Evolutionary conservation across 1,140 invertebrate genomes (phyloP).

Genomic region (Portunus trituberculatus): DNA sequence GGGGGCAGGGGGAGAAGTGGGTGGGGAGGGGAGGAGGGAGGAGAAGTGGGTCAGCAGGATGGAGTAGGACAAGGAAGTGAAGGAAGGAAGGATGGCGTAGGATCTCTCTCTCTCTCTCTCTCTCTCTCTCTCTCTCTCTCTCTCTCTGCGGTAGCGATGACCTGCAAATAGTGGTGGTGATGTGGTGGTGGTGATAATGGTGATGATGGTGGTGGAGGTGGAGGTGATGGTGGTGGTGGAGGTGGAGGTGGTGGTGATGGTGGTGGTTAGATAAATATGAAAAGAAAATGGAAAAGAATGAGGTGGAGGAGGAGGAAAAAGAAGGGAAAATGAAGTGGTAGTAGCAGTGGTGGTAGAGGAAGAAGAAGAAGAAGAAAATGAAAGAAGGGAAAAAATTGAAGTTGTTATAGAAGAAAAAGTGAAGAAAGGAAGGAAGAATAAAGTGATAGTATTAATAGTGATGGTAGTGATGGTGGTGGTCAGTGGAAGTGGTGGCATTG

Average conservation of each 20-base stretch:
- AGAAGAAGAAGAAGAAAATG: not conserved
- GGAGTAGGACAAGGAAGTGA: not conserved
- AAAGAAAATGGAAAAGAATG: not conserved
- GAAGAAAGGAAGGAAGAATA: not conserved
- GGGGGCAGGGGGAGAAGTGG: not conserved
- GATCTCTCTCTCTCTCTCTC: conserved; percentile 9
- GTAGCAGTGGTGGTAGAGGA: not conserved
- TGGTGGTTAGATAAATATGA: not conserved
- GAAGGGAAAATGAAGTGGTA: not conserved
- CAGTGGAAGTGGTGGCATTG: no score
- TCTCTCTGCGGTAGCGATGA: not conserved
- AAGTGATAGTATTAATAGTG: not conserved
- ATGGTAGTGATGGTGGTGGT: not conserved
- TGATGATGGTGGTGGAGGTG: no score
- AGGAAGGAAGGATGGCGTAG: not conserved
- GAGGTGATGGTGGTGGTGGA: not conserved
- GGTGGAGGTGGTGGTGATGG: not conserved
- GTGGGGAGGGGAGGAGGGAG: not conserved
- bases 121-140: conserved; percentile 20
- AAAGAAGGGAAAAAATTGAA: not conserved
- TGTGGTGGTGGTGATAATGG: no score
- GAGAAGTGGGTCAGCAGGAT: not conserved
- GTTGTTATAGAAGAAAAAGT: not conserved
- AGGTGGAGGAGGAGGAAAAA: not conserved
- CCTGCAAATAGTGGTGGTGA: not conserved